Evolutionary conservation across 2,113 vertebrate genomes (phyloP), one percentile per base, ranked within the genome.

Genomic region (Pelvicachromis taeniatus): DNA sequence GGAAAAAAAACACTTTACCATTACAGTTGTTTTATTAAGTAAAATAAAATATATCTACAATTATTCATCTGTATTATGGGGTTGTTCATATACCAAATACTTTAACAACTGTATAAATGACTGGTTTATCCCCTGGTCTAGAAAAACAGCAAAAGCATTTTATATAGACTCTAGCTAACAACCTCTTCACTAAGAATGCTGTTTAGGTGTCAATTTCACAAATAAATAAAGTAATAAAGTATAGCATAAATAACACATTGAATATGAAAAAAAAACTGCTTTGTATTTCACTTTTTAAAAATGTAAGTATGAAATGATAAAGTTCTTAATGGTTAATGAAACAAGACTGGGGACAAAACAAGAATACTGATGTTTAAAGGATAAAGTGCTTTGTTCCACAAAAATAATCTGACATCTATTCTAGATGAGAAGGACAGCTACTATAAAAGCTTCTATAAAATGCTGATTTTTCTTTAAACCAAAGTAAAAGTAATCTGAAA

Each of bases 301-400:
- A 70, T 83, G 78, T 86, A 85, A 91, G 89, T 77, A 54, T 61
- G 26, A 75, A 80, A 33, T 33, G 19, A 89, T 59, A 78, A 78
- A 86, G 68, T 50, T 56, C 29, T 77, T 38, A 52, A 58, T 87
- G 13, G 23, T 55, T 85, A 73, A 53, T 84, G 75, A 23, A 77
- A 82, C 80, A 77, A 16, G 7, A 58, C 42, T 77, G 13, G 81
- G 87, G 85, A 42, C 21, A 83, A 89, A 80, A 80, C 48, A 81
- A 85, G 89, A 96, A 96, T 95, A 96, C 94, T 96, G 95, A 89
- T 92, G 83, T 86, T 91, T 80, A 80, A 91, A 89, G 89, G 68
- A 95, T 96, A 96, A 96, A 96, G 96, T 96, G 96, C 96, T 94
- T 95, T 87, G 90, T 82, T 94, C 83, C 81, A 93, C 94, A 59